A percentile compares a stretch with the other conserved stretches of the same genome.
Conservation (phyloP, 2,797 vertebrate genomes). For the Melanotaenia pygmaea region DNA sequence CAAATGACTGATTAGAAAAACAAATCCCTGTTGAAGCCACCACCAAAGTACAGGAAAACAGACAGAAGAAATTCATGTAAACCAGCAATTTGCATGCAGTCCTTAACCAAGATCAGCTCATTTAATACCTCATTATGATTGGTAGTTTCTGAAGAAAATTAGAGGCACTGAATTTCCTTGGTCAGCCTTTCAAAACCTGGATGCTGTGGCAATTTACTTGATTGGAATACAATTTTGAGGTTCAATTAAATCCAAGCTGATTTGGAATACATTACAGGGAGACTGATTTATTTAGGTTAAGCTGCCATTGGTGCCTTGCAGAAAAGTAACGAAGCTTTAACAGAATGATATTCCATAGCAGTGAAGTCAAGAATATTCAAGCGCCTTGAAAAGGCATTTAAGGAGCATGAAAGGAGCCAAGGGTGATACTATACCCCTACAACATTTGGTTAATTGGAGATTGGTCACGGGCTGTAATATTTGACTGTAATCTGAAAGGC, state of each 20-base stretch:
- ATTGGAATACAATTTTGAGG: conserved; percentile 69
- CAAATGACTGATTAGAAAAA: conserved; percentile 32
- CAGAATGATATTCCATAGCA: conserved; percentile 69
- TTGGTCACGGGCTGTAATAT: conserved; percentile 84
- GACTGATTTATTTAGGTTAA: conserved; percentile 86
- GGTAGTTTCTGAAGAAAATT: conserved; percentile 54
- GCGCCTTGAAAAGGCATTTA: conserved; percentile 74
- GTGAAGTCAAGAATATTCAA: conserved; percentile 73
- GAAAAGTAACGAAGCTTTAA: conserved; percentile 68
- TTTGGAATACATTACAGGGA: conserved; percentile 72
- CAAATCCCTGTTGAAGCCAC: conserved; percentile 12
- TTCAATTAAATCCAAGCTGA: conserved; percentile 74
- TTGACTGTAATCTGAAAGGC: conserved; percentile 85
- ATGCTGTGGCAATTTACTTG: conserved; percentile 66
- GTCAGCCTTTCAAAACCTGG: conserved; percentile 67
- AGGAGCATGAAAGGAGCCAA: conserved; percentile 81
- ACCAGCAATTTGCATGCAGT: conserved; percentile 25
- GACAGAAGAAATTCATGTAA: conserved; percentile 48
- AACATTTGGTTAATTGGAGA: conserved; percentile 86
- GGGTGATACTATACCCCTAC: conserved; percentile 81
- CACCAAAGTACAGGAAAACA: conserved; percentile 34
- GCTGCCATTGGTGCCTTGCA: conserved; percentile 63
- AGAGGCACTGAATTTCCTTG: conserved; percentile 61
- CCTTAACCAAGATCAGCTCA: conserved; percentile 40
- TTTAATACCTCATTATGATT: conserved; percentile 53